These are phyloP conservation scores for Drosophila sulfurigaster DNA, from an alignment of 1,140 invertebrate genomes.

Conservation along the genomic window DNA sequence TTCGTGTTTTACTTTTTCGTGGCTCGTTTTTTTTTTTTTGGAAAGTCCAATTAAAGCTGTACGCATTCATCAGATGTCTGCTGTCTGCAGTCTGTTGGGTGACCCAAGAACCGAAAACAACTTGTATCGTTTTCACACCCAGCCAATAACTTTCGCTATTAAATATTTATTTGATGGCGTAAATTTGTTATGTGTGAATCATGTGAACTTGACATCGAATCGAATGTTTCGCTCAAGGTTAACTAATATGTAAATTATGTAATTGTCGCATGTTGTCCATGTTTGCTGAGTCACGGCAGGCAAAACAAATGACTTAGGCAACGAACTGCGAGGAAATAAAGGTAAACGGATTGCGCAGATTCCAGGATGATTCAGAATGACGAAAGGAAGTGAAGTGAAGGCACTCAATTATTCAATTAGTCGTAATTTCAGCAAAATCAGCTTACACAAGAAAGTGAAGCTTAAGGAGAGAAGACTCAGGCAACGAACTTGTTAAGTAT, in stretches of 20 bases:
- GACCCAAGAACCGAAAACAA: slow-evolving; percentile 47
- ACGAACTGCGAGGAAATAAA: slow-evolving; percentile 41
- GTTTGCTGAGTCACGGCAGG: slow-evolving; percentile 15
- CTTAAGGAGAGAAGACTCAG: slow-evolving; percentile 26
- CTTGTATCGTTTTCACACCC: slow-evolving; percentile 3
- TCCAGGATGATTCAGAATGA: background rate
- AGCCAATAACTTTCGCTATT: slow-evolving; percentile 58
- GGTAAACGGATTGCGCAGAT: background rate
- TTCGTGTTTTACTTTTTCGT: slow-evolving; percentile 43
- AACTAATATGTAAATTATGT: slow-evolving; percentile 70
- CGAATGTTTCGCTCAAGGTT: slow-evolving; percentile 67
- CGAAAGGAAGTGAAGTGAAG: background rate
- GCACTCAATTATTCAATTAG: background rate
- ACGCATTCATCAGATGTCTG: slow-evolving; percentile 14
- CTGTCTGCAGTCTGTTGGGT: slow-evolving; percentile 10
- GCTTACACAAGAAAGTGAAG: background rate
- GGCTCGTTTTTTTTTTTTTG: slow-evolving; percentile 40
- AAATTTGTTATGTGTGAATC: slow-evolving; percentile 32
- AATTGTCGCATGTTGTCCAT: slow-evolving; percentile 35
- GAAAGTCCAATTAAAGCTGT: slow-evolving; percentile 71
- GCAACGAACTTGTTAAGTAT: slow-evolving; percentile 36
- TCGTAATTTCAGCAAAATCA: background rate
- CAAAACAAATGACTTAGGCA: slow-evolving; percentile 62
- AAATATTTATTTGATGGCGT: background rate
- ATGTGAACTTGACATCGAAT: slow-evolving; percentile 72